phyloP scores from a whole-genome alignment of 2,797 vertebrate genomes.

The Pachyuromys duprasi region DNA sequence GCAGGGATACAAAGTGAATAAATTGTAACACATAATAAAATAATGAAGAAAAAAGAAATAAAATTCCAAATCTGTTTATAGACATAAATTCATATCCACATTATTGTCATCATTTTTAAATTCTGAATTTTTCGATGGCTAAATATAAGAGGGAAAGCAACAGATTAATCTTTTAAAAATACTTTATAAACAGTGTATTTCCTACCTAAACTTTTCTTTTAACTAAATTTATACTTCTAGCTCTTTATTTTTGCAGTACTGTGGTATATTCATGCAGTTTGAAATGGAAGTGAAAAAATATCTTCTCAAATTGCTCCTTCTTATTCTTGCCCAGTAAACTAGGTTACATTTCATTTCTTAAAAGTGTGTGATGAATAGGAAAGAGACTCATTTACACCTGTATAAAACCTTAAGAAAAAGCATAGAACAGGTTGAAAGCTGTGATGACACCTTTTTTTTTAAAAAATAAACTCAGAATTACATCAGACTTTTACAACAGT shows the following conservation, averaged over 20 bases:
- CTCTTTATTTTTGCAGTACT: conserved; percentile 38
- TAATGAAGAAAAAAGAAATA: too few relatives aligned
- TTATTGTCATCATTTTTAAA: background rate
- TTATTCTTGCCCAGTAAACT: conserved; percentile 22
- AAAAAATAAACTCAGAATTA: conserved; percentile 53
- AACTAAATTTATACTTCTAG: conserved; percentile 1
- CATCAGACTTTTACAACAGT: conserved; percentile 67
- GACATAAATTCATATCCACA: background rate
- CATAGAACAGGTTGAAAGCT: conserved; percentile 49
- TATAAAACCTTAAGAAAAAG: conserved; percentile 43
- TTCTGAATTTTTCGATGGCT: background rate
- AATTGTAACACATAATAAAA: background rate
- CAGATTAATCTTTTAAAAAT: background rate
- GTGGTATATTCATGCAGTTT: conserved; percentile 42
- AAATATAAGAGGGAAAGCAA: background rate
- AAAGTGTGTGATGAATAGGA: conserved; percentile 66
- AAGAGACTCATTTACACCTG: conserved; percentile 62
- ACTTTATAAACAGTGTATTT: conserved; percentile 47
- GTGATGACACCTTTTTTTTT: conserved; percentile 52
- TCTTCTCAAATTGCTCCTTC: conserved; percentile 45
- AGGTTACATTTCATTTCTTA: conserved; percentile 51
- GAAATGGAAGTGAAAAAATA: background rate
- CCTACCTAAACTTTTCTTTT: conserved; percentile 39
- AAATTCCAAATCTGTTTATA: background rate
- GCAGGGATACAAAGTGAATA: too few relatives aligned